phyloP scores from a whole-genome alignment of 2,797 vertebrate species.

The Podarcis lilfordi region DNA sequence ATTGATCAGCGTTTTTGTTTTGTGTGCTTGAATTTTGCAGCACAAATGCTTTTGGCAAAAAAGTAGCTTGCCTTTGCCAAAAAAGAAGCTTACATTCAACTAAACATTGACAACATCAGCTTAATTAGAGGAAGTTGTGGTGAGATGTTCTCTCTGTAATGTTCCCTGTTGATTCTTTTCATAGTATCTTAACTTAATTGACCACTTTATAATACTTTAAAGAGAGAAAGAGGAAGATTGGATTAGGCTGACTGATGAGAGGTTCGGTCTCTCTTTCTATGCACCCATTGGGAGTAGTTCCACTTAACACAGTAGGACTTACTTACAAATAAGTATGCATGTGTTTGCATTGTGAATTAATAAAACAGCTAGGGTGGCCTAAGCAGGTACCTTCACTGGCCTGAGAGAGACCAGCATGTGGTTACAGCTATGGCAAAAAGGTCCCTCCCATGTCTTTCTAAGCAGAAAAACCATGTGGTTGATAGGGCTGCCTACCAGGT shows the following conservation, averaged over 20 bases:
- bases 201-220: background rate
- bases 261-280: background rate
- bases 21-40: background rate
- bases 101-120: slow-evolving; percentile 34
- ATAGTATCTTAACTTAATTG: slow-evolving; percentile 14
- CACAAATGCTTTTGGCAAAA: slow-evolving; percentile 19
- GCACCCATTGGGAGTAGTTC: background rate
- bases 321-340: background rate
- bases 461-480: no score
- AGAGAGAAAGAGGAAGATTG: background rate
- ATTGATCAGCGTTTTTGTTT: background rate
- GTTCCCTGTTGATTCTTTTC: slow-evolving; percentile 24
- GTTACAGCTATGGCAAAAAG: background rate
- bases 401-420: background rate
- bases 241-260: background rate
- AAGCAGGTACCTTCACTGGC: background rate
- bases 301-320: background rate
- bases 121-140: slow-evolving; percentile 45
- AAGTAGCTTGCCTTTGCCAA: slow-evolving; percentile 14
- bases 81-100: background rate
- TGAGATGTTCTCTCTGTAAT: background rate
- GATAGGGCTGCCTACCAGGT: no score
- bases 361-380: background rate
- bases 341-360: background rate
- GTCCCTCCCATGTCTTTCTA: no score